phyloP scores from a whole-genome alignment of 2,113 vertebrate genomes.

The Onychorhynchus coronatus region DNA sequence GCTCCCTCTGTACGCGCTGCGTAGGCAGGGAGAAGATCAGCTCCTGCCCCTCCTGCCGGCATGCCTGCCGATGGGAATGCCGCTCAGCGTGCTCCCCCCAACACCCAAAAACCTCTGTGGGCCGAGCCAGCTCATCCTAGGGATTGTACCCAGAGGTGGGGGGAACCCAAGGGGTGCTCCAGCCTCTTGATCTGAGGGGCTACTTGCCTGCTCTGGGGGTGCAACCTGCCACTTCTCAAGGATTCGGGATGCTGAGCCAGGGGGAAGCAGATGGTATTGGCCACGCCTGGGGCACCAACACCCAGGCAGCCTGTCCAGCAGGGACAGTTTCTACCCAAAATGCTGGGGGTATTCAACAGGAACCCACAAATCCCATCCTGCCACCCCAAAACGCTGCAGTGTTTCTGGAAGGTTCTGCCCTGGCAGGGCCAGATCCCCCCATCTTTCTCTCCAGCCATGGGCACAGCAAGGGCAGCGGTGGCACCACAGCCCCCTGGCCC shows the following conservation, averaged over 20 bases:
- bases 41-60: not conserved
- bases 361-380: not conserved
- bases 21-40: not conserved
- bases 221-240: not conserved
- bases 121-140: not conserved
- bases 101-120: not conserved
- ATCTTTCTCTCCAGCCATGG: not conserved
- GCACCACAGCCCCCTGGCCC: accelerated
- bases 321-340: too few species aligned
- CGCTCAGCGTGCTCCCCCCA: not conserved
- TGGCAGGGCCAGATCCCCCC: not conserved
- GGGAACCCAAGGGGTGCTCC: not conserved
- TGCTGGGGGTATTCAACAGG: not conserved
- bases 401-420: constrained; percentile 10
- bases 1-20: not conserved
- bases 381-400: not conserved
- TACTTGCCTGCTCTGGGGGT: accelerated
- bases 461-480: accelerated
- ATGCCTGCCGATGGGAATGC: not conserved
- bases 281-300: not conserved
- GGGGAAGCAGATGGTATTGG: not conserved
- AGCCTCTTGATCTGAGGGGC: not conserved
- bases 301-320: accelerated
- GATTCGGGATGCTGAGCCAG: not conserved
- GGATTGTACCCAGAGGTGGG: accelerated